Percentiles rank a stretch among this genome's conserved stretches.
Evolutionary conservation across 35 echinoderm and acorn worm genomes (phyloP).

Genomic region (Apostichopus japonicus): DNA sequence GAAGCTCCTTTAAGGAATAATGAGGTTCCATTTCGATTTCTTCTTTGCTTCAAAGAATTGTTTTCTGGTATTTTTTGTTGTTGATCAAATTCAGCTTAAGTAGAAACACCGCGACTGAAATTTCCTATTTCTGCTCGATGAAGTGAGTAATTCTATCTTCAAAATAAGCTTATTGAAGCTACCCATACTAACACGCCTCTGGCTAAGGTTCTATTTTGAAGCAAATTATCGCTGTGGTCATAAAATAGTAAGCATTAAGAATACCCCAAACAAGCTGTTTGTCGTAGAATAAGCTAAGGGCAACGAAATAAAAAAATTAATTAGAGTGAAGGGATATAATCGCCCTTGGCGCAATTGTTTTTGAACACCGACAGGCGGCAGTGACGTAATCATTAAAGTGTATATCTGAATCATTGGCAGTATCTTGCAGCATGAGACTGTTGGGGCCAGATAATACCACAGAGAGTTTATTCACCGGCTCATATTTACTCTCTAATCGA

Average conservation of each 20-base stretch:
- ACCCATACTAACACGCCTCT: neutral
- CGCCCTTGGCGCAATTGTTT: neutral
- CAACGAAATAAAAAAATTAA: neutral
- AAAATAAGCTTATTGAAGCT: neutral
- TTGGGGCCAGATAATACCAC: too few species aligned
- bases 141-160: neutral
- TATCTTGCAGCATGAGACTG: too few species aligned
- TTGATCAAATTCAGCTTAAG: too few species aligned
- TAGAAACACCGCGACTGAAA: too few species aligned
- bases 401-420: too few species aligned
- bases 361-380: neutral
- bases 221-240: neutral
- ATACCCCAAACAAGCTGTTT: neutral
- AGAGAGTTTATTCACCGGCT: too few species aligned
- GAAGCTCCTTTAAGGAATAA: too few species aligned
- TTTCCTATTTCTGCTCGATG: neutral
- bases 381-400: neutral
- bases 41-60: too few species aligned
- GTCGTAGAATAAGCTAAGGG: neutral
- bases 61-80: too few species aligned
- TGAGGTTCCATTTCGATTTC: too few species aligned
- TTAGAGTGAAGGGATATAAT: neutral
- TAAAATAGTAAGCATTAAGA: neutral
- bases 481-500: too few species aligned
- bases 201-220: neutral